Evolutionary conservation across 2,888 invertebrate genomes (phyloP).

Genomic region (Arrhopalites spinosus): DNA sequence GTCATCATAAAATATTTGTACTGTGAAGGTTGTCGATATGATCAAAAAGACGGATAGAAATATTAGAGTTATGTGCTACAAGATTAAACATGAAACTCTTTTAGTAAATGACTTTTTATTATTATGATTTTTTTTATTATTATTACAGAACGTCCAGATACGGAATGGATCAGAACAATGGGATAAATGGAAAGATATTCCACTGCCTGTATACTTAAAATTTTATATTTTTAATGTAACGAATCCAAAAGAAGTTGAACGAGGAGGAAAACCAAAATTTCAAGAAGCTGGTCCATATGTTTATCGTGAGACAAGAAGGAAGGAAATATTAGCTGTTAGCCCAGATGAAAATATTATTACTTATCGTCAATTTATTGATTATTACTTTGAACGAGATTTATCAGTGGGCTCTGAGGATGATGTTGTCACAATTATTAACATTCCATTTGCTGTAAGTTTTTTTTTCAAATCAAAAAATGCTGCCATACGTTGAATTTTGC

Average conservation of each 20-base stretch:
- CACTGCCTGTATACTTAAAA: slow-evolving; percentile 48
- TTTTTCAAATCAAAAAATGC: not conserved
- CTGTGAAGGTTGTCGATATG: too few relatives aligned
- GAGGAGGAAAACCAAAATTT: slow-evolving; percentile 28
- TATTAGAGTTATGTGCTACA: too few relatives aligned
- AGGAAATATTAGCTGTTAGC: slow-evolving; percentile 41
- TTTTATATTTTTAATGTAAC: slow-evolving; percentile 55
- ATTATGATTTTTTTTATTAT: slow-evolving; percentile 15
- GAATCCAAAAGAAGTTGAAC: slow-evolving; percentile 48
- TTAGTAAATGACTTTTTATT: not conserved
- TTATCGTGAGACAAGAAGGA: slow-evolving; percentile 45
- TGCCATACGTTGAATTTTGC: not conserved
- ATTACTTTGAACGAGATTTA: slow-evolving; percentile 38
- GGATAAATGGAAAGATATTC: slow-evolving; percentile 51
- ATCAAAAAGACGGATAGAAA: too few relatives aligned
- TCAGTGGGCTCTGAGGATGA: slow-evolving; percentile 45
- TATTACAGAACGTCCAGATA: slow-evolving; percentile 47
- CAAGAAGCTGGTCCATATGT: slow-evolving; percentile 45
- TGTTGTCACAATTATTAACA: slow-evolving; percentile 46
- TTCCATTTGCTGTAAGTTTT: slow-evolving; percentile 49
- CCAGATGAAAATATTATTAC: slow-evolving; percentile 40
- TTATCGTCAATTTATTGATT: slow-evolving; percentile 46
- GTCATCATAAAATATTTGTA: too few relatives aligned
- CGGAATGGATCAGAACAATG: slow-evolving; percentile 49
- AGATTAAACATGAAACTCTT: too few relatives aligned